A percentile compares a stretch with the other conserved stretches of the same genome.
phyloP scores from a whole-genome alignment of 2,888 invertebrate species.

The Cecidostiba fungosa region DNA sequence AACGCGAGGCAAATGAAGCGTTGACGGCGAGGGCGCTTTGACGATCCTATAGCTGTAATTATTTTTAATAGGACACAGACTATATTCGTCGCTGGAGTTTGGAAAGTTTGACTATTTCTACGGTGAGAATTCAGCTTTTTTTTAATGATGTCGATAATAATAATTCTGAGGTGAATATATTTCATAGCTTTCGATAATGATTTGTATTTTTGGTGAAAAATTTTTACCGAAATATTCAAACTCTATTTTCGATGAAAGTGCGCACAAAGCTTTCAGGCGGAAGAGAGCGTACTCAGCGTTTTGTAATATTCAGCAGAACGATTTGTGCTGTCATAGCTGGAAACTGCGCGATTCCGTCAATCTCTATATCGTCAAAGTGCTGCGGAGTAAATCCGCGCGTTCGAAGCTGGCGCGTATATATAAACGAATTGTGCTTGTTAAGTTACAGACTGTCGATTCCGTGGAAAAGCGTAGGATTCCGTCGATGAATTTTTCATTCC shows the following conservation, averaged over 20 bases:
- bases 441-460: background rate
- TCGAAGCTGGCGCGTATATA: background rate
- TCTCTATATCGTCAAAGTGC: slow-evolving; percentile 38
- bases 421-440: background rate
- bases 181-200: too few relatives aligned
- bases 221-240: background rate
- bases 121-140: background rate
- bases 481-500: too few relatives aligned
- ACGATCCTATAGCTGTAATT: slow-evolving; percentile 44
- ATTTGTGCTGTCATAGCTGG: slow-evolving; percentile 21
- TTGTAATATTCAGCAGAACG: slow-evolving; percentile 42
- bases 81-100: background rate
- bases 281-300: background rate
- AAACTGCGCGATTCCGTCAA: slow-evolving; percentile 52
- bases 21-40: background rate
- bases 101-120: background rate
- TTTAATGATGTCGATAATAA: background rate
- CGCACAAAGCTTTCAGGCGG: background rate
- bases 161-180: too few relatives aligned
- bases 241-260: slow-evolving; percentile 3
- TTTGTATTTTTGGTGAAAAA: slow-evolving; percentile 2
- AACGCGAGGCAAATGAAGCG: slow-evolving; percentile 55
- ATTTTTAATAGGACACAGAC: slow-evolving; percentile 53
- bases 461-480: background rate
- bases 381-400: slow-evolving; percentile 9